Conservation (phyloP, 2,797 vertebrate genomes). For the Pangasius krempfi region DNA sequence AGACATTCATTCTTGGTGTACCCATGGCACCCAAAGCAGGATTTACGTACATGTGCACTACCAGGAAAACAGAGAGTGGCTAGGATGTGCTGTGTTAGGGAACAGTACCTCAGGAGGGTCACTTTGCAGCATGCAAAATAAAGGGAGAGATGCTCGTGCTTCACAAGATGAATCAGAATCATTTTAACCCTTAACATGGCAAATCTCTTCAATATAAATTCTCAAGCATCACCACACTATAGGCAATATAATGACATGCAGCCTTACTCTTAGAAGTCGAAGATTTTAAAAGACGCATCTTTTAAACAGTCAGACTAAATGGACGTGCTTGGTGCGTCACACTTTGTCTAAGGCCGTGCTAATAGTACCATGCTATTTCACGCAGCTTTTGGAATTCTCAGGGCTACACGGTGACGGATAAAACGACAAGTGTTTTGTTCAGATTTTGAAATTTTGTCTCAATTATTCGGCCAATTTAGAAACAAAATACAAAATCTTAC, state of each 20-base stretch:
- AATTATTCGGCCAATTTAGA: background rate
- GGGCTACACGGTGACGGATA: background rate
- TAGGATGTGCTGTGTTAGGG: slow-evolving; percentile 31
- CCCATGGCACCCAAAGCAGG: background rate
- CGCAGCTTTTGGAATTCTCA: background rate
- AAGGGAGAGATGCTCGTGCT: slow-evolving; percentile 67
- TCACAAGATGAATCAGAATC: slow-evolving; percentile 43
- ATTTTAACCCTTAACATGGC: background rate
- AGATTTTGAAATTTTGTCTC: background rate
- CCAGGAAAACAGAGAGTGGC: background rate
- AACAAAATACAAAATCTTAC: background rate
- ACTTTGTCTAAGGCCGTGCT: background rate
- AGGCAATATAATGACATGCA: background rate
- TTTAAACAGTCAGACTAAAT: too few relatives aligned
- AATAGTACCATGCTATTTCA: background rate
- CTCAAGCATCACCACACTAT: background rate
- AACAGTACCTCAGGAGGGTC: slow-evolving; percentile 71
- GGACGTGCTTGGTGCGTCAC: background rate
- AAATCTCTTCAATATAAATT: background rate
- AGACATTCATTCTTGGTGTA: background rate
- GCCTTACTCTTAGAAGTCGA: background rate
- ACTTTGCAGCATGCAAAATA: slow-evolving; percentile 72
- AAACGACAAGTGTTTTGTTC: background rate
- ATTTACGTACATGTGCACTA: background rate
- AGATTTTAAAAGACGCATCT: background rate